Evolutionary conservation across 1,140 invertebrate genomes (phyloP).

Genomic region (Polyergus mexicanus): DNA sequence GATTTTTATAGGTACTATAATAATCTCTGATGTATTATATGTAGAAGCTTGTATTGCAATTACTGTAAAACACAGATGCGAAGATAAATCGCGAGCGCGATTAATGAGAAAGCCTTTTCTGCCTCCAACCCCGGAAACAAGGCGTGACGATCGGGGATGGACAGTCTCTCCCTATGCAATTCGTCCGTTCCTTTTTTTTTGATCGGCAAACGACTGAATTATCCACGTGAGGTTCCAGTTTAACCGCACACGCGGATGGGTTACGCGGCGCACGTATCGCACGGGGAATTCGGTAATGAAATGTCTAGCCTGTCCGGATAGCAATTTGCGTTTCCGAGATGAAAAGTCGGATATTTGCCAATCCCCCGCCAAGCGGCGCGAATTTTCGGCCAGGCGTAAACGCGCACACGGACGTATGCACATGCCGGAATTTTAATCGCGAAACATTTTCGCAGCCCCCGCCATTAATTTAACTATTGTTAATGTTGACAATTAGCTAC

Average conservation of each 20-base stretch:
- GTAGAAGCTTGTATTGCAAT: background rate
- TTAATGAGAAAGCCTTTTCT: background rate
- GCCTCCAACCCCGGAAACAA: background rate
- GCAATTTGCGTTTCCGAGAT: constrained; percentile 61
- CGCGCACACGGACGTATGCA: constrained; percentile 25
- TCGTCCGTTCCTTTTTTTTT: constrained; percentile 51
- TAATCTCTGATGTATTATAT: background rate
- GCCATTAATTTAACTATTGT: constrained; percentile 60
- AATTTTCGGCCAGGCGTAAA: constrained; percentile 53
- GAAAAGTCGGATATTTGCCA: constrained; percentile 62
- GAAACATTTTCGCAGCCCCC: constrained; percentile 56
- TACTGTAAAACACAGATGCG: constrained; percentile 34
- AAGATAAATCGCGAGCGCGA: constrained; percentile 38
- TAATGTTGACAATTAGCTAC: constrained; percentile 58
- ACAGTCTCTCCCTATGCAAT: constrained; percentile 9
- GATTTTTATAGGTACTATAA: background rate
- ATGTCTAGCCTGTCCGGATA: constrained; percentile 50
- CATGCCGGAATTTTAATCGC: constrained; percentile 60
- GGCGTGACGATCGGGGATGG: constrained; percentile 25
- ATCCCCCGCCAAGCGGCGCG: background rate
- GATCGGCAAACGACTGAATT: constrained; percentile 51
- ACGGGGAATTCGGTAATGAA: constrained; percentile 61
- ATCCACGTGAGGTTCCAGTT: constrained; percentile 40
- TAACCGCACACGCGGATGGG: constrained; percentile 52
- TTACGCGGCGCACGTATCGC: constrained; percentile 57